phyloP scores from a whole-genome alignment of 2,888 invertebrate genomes.

The Ptychoptera contaminata region DNA sequence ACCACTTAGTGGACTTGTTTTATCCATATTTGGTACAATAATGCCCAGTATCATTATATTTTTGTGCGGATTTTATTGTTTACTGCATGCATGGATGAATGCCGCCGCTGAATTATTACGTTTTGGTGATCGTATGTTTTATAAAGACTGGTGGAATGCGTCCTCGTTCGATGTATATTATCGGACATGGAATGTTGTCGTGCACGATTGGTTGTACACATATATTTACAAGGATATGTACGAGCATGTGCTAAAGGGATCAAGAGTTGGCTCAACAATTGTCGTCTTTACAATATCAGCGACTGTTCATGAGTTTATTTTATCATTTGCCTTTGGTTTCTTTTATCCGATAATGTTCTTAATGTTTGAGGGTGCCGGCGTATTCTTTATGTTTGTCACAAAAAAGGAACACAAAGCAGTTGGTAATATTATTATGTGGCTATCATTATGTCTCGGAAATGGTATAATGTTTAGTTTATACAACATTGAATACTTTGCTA shows the following conservation, averaged over 20 bases:
- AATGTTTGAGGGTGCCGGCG: slow-evolving; percentile 55
- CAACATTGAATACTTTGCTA: slow-evolving; percentile 69
- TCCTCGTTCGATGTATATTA: slow-evolving; percentile 60
- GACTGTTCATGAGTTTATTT: slow-evolving; percentile 66
- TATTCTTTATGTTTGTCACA: slow-evolving; percentile 35
- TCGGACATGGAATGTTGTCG: slow-evolving; percentile 78
- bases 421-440: slow-evolving; percentile 67
- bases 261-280: slow-evolving; percentile 34
- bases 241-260: slow-evolving; percentile 25
- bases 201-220: slow-evolving; percentile 77
- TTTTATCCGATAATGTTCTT: slow-evolving; percentile 69
- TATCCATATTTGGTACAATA: slow-evolving; percentile 48
- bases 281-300: slow-evolving; percentile 61
- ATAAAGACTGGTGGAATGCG: slow-evolving; percentile 82
- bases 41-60: slow-evolving; percentile 51
- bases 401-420: slow-evolving; percentile 28
- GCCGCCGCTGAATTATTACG: slow-evolving; percentile 72
- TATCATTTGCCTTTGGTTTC: slow-evolving; percentile 60
- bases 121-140: slow-evolving; percentile 67
- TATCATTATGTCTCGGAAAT: slow-evolving; percentile 54
- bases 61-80: slow-evolving; percentile 58
- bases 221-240: slow-evolving; percentile 64
- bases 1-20: slow-evolving; percentile 31
- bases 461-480: slow-evolving; percentile 46
- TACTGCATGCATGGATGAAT: slow-evolving; percentile 78